These are phyloP conservation scores for Staurois parvus DNA, from an alignment of 2,797 vertebrate genomes.

Conservation along the genomic window DNA sequence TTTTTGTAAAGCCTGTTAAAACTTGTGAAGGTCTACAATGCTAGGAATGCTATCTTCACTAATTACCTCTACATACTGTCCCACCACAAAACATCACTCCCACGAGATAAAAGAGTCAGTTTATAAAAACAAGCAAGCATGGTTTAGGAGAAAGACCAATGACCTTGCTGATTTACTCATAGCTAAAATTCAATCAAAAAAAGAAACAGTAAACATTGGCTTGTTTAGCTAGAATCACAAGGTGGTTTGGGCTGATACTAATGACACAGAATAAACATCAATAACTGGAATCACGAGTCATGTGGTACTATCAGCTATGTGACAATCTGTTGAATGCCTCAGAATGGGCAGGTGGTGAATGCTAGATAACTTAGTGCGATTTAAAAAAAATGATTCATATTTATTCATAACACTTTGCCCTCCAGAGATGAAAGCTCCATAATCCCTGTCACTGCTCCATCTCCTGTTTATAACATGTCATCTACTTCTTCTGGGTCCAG, in stretches of 20 bases:
- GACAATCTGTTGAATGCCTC: not conserved
- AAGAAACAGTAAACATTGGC: conserved; percentile 4
- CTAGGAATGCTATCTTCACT: not conserved
- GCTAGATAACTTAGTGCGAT: too few species aligned
- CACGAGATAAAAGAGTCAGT: conserved; percentile 13
- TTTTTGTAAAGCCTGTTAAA: not conserved
- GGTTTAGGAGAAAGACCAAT: not conserved
- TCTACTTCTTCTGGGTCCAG: not conserved
- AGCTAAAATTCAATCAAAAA: conserved; percentile 18
- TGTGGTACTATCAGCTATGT: not conserved
- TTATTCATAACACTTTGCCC: too few species aligned
- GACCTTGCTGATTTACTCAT: conserved; percentile 47
- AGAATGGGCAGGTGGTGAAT: not conserved
- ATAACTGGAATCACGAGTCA: conserved; percentile 3
- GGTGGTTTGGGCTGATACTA: conserved; percentile 25
- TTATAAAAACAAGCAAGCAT: conserved; percentile 17
- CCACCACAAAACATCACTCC: conserved; percentile 10
- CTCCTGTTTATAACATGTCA: too few species aligned
- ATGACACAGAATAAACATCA: conserved; percentile 47
- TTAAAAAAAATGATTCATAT: not conserved
- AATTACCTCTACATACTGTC: not conserved
- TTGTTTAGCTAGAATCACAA: conserved; percentile 20
- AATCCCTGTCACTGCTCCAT: too few species aligned
- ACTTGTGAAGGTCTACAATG: not conserved
- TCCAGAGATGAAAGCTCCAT: too few species aligned